Evolutionary conservation across 2,113 vertebrate species (phyloP).

Genomic region (Speoplatyrhinus poulsoni): DNA sequence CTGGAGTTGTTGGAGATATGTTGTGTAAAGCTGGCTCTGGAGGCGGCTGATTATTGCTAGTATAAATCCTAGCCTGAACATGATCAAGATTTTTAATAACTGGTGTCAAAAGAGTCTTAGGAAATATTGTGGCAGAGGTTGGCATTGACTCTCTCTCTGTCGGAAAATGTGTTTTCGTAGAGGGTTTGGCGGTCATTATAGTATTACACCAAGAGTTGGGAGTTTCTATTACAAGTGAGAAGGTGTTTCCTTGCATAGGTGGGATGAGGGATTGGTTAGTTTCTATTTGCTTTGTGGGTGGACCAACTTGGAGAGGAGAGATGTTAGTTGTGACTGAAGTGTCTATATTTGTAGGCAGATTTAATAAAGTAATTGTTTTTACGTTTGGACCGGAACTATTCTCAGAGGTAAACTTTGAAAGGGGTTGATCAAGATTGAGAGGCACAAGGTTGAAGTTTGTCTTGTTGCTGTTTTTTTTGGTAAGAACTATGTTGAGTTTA

Average conservation of each 20-base stretch:
- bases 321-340: neutral
- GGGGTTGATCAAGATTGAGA: slow-evolving; percentile 20
- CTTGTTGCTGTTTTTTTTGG: slow-evolving; percentile 6
- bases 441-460: neutral
- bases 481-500: neutral
- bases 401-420: slow-evolving; percentile 8
- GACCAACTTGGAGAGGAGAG: slow-evolving; percentile 27
- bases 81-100: slow-evolving; percentile 6
- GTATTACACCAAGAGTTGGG: neutral
- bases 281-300: slow-evolving; percentile 21
- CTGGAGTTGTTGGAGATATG: slow-evolving; percentile 42
- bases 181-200: slow-evolving; percentile 14
- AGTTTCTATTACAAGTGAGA: neutral
- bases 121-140: slow-evolving; percentile 25
- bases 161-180: slow-evolving; percentile 1
- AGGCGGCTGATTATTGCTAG: slow-evolving; percentile 25
- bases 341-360: neutral
- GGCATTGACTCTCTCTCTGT: slow-evolving; percentile 17
- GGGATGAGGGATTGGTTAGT: neutral
- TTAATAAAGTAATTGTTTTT: slow-evolving; percentile 1
- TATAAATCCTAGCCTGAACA: slow-evolving; percentile 21
- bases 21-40: slow-evolving; percentile 39
- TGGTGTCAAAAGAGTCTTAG: slow-evolving; percentile 8
- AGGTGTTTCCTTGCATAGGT: slow-evolving; percentile 1
- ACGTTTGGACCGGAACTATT: slow-evolving; percentile 14